Evolutionary conservation across 2,888 invertebrate species (phyloP), one percentile per base, ranked within the genome.

Genomic region (Lycocerus yunnanus): DNA sequence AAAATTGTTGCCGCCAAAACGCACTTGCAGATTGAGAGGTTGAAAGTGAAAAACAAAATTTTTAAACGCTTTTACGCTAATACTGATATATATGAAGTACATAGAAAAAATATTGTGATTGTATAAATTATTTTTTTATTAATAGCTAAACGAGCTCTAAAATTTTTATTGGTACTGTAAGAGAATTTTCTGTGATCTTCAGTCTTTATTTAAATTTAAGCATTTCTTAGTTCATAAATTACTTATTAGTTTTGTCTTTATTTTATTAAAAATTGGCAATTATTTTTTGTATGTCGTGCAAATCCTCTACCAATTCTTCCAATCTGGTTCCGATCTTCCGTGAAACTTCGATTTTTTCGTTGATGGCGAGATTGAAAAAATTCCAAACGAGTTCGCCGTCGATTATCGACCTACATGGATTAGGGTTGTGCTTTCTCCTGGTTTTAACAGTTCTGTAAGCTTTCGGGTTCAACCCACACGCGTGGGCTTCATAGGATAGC

Each of bases 301-400:
- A 88, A 87, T 98, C 98, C 68, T 95, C 93, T 78, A 95, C 89
- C 61, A 98, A 92, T 88, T 98, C 98, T 81, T 97, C 96, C 60
- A 95, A 92, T 86, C 95, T 95, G 8, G 97, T 97, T 68, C 99
- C 99, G 82, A 99, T 97, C 87, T 98, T 97, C 85, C 96, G 97
- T 0, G 98, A 96, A 59, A 99, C 93, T 85, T 99, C 99, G 18
- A 89, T 89, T 83, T 95, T 94, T 84, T 99, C 98, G 2, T 90
- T 90, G 66, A 92, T 88, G 5, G 97, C 94, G 83, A 99, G 89
- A 81, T 92, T 88, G 15, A 94, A 86, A 88, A 93, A 99, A 71
- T 93, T 92, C 90, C 94, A 93, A 27, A 99, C 93, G 6, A 99
- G 89, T 87, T 99, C 98, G 0, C 98, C 99, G 88, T 99, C 99